phyloP scores from a whole-genome alignment of 2,113 vertebrate species.

The Aleadryas rufinucha region DNA sequence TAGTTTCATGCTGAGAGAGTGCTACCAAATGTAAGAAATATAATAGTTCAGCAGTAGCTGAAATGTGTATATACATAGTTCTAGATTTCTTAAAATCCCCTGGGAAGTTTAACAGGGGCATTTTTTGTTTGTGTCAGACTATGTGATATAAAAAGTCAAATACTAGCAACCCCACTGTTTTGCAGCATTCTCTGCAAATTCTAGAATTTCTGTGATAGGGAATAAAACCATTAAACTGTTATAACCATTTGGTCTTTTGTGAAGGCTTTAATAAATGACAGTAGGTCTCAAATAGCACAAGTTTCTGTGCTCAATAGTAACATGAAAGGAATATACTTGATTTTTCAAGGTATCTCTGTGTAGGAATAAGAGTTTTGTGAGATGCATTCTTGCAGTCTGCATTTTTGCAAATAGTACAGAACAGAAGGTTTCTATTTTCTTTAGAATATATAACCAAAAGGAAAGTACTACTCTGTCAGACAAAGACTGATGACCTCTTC shows the following conservation, averaged over 20 bases:
- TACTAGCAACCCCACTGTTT: neutral
- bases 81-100: neutral
- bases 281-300: neutral
- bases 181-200: neutral
- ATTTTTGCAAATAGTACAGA: neutral
- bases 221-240: neutral
- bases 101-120: neutral
- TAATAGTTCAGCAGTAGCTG: neutral
- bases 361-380: neutral
- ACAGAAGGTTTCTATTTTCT: neutral
- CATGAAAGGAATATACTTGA: neutral
- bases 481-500: neutral
- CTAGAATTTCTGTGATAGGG: neutral
- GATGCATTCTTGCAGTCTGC: neutral
- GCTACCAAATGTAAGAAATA: neutral
- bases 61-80: neutral
- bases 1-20: neutral
- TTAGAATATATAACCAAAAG: neutral
- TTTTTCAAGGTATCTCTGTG: neutral
- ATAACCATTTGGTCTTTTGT: neutral
- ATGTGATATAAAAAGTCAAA: neutral
- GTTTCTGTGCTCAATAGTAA: neutral
- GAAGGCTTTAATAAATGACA: neutral
- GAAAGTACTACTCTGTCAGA: neutral
- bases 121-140: neutral